Evolutionary conservation across 1,140 invertebrate species (phyloP).

Genomic region (Cyrtorhinus lividipennis): DNA sequence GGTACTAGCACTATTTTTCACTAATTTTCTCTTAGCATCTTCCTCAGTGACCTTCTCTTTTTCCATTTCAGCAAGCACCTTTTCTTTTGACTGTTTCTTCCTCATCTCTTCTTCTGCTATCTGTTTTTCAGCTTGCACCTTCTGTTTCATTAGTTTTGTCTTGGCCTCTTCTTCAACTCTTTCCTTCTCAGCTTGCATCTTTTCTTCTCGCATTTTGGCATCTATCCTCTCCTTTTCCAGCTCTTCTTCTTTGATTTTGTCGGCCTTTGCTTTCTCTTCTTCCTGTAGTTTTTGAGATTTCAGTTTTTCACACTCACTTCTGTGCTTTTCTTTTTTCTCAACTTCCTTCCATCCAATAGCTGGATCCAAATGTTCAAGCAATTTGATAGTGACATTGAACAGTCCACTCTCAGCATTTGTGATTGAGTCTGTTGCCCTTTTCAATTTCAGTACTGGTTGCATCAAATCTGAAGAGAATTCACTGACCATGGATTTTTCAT

Average conservation of each 20-base stretch:
- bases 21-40: too few species aligned
- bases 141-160: too few species aligned
- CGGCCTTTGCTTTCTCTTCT: background rate
- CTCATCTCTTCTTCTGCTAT: constrained; percentile 16
- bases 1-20: too few species aligned
- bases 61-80: constrained; percentile 12
- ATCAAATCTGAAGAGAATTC: background rate
- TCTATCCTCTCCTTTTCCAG: constrained; percentile 2
- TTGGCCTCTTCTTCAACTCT: background rate
- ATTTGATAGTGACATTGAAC: background rate
- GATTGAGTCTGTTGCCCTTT: background rate
- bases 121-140: too few species aligned
- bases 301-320: background rate
- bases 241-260: background rate
- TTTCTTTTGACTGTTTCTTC: constrained; percentile 20
- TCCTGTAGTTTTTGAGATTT: background rate
- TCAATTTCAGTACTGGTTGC: background rate
- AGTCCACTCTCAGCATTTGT: background rate
- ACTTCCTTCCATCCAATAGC: background rate
- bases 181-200: constrained; percentile 11
- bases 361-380: background rate
- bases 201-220: background rate
- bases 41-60: constrained; percentile 5
- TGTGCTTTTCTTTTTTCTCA: background rate
- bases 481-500: background rate